Evolutionary conservation across 2,888 invertebrate genomes (phyloP).

Genomic region (Prosapia bicincta): DNA sequence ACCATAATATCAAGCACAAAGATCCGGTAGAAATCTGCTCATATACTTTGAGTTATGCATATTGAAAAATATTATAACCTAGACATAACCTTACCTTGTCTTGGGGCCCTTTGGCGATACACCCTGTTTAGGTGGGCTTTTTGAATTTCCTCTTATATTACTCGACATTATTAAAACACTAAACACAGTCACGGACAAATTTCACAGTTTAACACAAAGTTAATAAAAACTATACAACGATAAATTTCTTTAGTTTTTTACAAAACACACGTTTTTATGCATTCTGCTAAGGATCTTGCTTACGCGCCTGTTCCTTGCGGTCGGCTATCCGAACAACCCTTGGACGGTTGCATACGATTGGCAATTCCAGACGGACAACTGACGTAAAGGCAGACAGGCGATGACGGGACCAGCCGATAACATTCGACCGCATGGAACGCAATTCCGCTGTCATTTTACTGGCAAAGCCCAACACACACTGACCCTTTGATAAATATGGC

Average conservation of each 20-base stretch:
- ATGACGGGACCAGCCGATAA: slow-evolving; percentile 33
- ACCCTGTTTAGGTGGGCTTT: background rate
- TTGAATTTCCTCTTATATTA: background rate
- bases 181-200: background rate
- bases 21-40: too few relatives aligned
- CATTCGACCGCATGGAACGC: slow-evolving; percentile 20
- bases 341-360: slow-evolving; percentile 30
- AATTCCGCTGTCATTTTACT: slow-evolving; percentile 24
- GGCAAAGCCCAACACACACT: background rate
- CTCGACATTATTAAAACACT: background rate
- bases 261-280: background rate
- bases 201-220: background rate
- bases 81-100: background rate
- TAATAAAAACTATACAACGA: background rate
- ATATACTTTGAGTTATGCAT: too few relatives aligned
- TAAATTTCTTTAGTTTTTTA: background rate
- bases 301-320: background rate
- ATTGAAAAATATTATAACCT: too few relatives aligned
- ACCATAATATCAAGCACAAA: too few relatives aligned
- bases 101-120: background rate
- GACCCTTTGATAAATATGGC: background rate
- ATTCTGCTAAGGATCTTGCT: background rate
- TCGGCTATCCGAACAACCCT: slow-evolving; percentile 26
- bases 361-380: slow-evolving; percentile 31
- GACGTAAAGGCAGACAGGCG: slow-evolving; percentile 29